A percentile compares a stretch with the other conserved stretches of the same genome.
phyloP scores from a whole-genome alignment of 2,113 vertebrate genomes.

The Eupsittula cactorum region DNA sequence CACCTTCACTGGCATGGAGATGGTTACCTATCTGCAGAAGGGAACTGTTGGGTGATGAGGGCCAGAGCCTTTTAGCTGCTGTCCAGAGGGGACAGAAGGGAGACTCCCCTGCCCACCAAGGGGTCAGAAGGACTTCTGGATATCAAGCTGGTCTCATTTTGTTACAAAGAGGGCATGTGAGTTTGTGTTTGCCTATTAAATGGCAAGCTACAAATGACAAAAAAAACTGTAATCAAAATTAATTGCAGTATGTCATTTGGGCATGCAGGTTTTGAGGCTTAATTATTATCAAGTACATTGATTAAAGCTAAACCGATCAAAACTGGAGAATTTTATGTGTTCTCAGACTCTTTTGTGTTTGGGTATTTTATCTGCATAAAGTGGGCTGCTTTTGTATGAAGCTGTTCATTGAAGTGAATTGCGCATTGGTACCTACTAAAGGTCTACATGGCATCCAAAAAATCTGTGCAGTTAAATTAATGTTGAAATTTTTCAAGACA shows the following conservation, averaged over 20 bases:
- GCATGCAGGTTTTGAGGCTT: background rate
- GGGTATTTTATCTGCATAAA: background rate
- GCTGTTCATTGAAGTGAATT: background rate
- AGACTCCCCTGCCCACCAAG: fast-evolving
- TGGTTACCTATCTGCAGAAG: background rate
- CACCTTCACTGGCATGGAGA: fast-evolving
- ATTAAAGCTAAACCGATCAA: background rate
- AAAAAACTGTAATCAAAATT: background rate
- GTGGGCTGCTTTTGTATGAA: background rate
- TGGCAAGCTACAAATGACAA: background rate
- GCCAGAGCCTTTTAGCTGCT: background rate
- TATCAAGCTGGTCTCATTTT: background rate
- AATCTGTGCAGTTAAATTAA: fast-evolving
- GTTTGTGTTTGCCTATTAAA: background rate
- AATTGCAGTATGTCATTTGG: background rate
- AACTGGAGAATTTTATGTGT: background rate
- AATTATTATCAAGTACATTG: background rate
- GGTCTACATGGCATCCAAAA: background rate
- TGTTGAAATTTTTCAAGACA: background rate
- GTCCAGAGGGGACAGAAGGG: background rate
- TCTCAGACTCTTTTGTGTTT: background rate
- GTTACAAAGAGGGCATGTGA: background rate
- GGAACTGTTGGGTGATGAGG: background rate
- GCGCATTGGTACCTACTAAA: background rate
- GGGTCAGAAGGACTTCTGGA: background rate